phyloP scores from a whole-genome alignment of 2,113 vertebrate genomes.

The Bostrychus sinensis region DNA sequence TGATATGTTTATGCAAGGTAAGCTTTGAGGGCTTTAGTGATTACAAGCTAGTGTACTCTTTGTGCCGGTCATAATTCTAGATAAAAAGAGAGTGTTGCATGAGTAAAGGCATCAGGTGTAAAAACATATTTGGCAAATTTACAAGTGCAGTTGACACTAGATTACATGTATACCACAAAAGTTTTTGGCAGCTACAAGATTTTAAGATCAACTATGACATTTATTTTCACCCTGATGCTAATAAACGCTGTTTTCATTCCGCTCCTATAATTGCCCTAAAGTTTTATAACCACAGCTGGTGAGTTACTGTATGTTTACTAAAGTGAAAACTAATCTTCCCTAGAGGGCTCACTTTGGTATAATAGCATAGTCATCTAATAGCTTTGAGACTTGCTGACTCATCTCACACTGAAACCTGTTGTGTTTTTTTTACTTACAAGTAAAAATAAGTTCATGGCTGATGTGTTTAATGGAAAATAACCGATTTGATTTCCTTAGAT shows the following conservation, averaged over 20 bases:
- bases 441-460: too few species aligned
- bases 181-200: not conserved
- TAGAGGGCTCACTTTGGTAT: not conserved
- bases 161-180: too few species aligned
- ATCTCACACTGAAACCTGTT: not conserved
- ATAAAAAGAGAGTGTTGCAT: too few species aligned
- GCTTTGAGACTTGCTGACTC: not conserved
- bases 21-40: too few species aligned
- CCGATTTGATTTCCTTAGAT: too few species aligned
- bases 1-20: too few species aligned
- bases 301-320: not conserved
- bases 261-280: not conserved
- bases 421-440: not conserved
- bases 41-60: too few species aligned
- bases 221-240: not conserved
- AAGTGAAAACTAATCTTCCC: conserved; percentile 1
- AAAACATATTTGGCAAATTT: too few species aligned
- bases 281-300: not conserved
- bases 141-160: too few species aligned
- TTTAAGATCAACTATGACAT: not conserved
- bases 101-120: too few species aligned
- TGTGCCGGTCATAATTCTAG: too few species aligned
- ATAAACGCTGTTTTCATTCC: conserved; percentile 1
- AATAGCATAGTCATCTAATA: conserved; percentile 3
- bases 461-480: too few species aligned